A percentile compares a stretch with the other conserved stretches of the same genome.
Evolutionary conservation across 1,140 invertebrate genomes (phyloP).

Genomic region (Zaprionus vittiger): DNA sequence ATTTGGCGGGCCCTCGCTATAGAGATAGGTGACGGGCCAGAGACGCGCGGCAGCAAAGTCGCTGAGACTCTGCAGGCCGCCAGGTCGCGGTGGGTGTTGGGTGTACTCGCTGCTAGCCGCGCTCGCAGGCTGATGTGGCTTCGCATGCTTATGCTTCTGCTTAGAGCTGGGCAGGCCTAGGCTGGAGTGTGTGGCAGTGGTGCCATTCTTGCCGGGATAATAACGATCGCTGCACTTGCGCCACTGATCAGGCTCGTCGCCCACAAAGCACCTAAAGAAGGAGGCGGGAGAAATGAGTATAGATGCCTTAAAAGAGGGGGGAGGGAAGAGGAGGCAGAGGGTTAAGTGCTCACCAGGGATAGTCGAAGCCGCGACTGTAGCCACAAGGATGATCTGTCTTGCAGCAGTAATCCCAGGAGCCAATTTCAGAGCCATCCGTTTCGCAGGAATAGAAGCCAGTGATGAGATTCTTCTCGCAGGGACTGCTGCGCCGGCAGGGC

Average conservation of each 20-base stretch:
- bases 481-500: slow-evolving; percentile 89
- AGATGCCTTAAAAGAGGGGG: not conserved
- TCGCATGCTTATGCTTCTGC: slow-evolving; percentile 78
- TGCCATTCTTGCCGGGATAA: slow-evolving; percentile 85
- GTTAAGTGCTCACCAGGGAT: slow-evolving; percentile 87
- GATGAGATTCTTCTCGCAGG: slow-evolving; percentile 89
- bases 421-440: slow-evolving; percentile 88
- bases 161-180: slow-evolving; percentile 70
- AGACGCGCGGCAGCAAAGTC: slow-evolving; percentile 85
- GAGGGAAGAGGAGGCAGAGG: no score
- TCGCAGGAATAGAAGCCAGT: slow-evolving; percentile 92
- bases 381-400: slow-evolving; percentile 91
- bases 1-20: slow-evolving; percentile 87
- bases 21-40: slow-evolving; percentile 89
- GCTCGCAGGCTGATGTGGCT: slow-evolving; percentile 53
- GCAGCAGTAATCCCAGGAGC: slow-evolving; percentile 93
- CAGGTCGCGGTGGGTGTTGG: slow-evolving; percentile 85
- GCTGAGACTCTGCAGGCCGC: slow-evolving; percentile 84
- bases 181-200: slow-evolving; percentile 60
- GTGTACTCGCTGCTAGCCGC: slow-evolving; percentile 68
- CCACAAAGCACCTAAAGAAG: slow-evolving; percentile 90
- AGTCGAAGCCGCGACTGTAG: slow-evolving; percentile 90
- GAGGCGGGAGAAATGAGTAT: not conserved
- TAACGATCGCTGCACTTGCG: slow-evolving; percentile 92
- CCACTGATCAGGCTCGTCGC: slow-evolving; percentile 90